These are phyloP conservation scores for Neoaliturus tenellus DNA, from an alignment of 2,888 invertebrate genomes.

Conservation along the genomic window DNA sequence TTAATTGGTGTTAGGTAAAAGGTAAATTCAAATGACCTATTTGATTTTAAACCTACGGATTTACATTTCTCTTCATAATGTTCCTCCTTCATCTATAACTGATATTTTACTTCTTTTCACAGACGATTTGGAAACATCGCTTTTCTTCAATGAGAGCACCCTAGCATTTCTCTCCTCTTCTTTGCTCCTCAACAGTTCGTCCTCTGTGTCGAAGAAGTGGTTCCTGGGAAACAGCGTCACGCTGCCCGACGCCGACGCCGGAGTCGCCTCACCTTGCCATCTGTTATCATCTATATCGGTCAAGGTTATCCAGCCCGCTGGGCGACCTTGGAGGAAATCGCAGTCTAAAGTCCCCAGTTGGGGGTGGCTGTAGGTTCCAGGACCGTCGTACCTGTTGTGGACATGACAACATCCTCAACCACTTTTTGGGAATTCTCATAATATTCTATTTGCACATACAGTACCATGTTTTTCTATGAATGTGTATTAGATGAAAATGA, in stretches of 20 bases:
- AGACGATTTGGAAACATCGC: not conserved
- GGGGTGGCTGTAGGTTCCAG: not conserved
- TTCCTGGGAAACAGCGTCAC: conserved; percentile 17
- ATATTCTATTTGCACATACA: too few species aligned
- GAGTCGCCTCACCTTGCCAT: not conserved
- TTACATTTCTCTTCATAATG: too few species aligned
- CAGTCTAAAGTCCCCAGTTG: not conserved
- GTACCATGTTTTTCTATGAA: too few species aligned
- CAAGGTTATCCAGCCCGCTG: not conserved
- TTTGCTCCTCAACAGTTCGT: not conserved
- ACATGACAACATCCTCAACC: too few species aligned
- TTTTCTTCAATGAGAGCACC: not conserved
- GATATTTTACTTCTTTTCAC: not conserved
- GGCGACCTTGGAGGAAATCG: not conserved
- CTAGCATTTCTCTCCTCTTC: not conserved
- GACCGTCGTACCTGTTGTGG: not conserved
- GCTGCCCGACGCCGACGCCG: not conserved
- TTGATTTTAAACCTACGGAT: too few species aligned
- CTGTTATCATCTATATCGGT: not conserved
- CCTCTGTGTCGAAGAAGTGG: conserved; percentile 38
- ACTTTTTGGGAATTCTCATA: too few species aligned
- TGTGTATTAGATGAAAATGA: too few species aligned
- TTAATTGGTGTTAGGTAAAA: too few species aligned
- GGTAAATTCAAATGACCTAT: too few species aligned
- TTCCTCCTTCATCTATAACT: too few species aligned